Evolutionary conservation across 1,140 invertebrate species (phyloP), one percentile per base, ranked within the genome.

Genomic region (Drosophila truncata): DNA sequence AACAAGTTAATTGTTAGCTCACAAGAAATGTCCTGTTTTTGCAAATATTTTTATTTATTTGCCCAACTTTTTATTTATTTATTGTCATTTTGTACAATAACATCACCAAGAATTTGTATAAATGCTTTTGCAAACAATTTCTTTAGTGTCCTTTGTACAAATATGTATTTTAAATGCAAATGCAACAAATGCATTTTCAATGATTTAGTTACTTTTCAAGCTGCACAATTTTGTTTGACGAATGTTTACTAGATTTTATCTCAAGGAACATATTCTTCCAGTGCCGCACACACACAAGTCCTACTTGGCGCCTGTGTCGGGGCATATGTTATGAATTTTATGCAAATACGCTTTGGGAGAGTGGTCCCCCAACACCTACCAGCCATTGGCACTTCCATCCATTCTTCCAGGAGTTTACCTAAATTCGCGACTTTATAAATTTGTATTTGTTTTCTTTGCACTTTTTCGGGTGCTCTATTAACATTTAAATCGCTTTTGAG

Each of bases 361-460:
- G 61, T 37, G 58, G 57, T 73, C 55, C 13, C 16, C 60, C 66
- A 44, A 20, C 46, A 14, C 74, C 95, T 95, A 33, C 96, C 41
- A 42, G 31, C 20, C 52, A 20, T 27, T 39, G 37, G 62, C 57
- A 42, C 29, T 35, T 20, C 41, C 23, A 58, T 65, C 33, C 20
- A 64, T 60, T n/a, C 35, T 47, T 39, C 16, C 58, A 49, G 64
- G 62, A 75, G 60, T 82, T 71, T 23, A 77, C 57, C 58, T 67
- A 72, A 67, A 73, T 67, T 73, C 74, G 74, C 66, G 54, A 62
- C 44, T 49, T 81, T 72, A 54, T 77, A 44, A 58, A 44, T 82
- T 65, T 39, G 42, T 44, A 50, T 75, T 78, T 70, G 52, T 59
- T 60, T 41, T 64, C 37, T 41, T 29, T 46, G 25, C 47, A 29